A percentile compares a stretch with the other conserved stretches of the same genome.
phyloP scores from a whole-genome alignment of 2,113 vertebrate genomes.

The Uropsilus gracilis region DNA sequence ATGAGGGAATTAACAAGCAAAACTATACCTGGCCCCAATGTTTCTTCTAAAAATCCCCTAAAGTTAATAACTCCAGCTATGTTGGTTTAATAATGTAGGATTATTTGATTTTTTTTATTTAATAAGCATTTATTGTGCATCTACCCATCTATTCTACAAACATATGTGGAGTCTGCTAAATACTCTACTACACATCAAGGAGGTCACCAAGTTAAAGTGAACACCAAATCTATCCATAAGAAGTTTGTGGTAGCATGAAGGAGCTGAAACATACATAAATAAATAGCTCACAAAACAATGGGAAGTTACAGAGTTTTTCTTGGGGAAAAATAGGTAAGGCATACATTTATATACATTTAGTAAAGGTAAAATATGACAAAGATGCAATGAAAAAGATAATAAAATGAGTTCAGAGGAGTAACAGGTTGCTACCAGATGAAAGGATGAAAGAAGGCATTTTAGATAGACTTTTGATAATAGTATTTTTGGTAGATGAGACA shows the following conservation, averaged over 20 bases:
- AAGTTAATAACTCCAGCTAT: neutral
- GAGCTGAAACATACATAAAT: neutral
- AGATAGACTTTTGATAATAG: neutral
- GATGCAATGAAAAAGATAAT: neutral
- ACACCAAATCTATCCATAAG: neutral
- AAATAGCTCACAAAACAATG: neutral
- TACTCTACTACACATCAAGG: neutral
- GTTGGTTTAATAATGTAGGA: neutral
- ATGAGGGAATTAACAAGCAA: neutral
- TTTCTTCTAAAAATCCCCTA: conserved; percentile 31
- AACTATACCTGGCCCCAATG: neutral
- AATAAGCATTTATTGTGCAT: neutral
- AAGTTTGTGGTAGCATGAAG: neutral
- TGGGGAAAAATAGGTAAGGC: neutral
- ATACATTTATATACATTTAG: neutral
- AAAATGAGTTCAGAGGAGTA: neutral
- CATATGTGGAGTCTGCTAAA: neutral
- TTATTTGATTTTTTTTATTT: neutral
- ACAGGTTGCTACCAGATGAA: neutral
- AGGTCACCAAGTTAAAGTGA: neutral
- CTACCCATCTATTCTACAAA: neutral
- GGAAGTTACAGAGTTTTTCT: neutral
- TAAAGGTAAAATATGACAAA: neutral
- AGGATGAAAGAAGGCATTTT: neutral
- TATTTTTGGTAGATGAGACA: conserved; percentile 12